A percentile compares a stretch with the other conserved stretches of the same genome.
phyloP scores from a whole-genome alignment of 2,888 invertebrate species.

The Isoperla grammatica region DNA sequence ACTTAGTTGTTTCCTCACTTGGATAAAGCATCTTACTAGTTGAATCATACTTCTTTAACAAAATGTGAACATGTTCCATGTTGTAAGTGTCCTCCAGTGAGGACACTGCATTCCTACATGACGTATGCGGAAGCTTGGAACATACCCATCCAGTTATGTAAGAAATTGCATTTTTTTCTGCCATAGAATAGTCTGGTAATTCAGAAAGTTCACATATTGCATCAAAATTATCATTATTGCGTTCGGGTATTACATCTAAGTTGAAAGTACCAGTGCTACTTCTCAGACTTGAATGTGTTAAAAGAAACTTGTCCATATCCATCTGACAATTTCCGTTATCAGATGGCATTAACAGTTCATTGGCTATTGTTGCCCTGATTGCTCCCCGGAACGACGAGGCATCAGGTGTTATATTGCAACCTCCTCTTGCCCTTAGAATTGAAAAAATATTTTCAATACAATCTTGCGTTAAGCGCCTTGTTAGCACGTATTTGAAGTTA shows the following conservation, averaged over 20 bases:
- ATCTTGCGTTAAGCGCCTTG: conserved; percentile 18
- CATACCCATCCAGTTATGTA: background rate
- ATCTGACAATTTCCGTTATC: background rate
- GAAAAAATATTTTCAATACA: conserved; percentile 1
- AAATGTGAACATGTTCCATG: background rate
- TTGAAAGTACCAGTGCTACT: too few species aligned
- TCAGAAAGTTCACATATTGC: background rate
- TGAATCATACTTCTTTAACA: background rate
- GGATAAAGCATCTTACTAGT: background rate
- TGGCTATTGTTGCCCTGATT: background rate
- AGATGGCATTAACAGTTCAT: background rate
- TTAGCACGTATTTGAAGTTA: conserved; percentile 12
- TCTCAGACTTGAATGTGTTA: background rate
- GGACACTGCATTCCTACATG: background rate
- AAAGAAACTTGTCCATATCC: background rate
- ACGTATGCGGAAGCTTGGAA: background rate
- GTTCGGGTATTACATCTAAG: background rate
- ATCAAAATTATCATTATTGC: background rate
- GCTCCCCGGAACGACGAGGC: background rate
- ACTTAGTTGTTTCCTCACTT: background rate
- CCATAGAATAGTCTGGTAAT: background rate
- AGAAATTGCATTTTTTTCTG: background rate
- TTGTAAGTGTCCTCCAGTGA: background rate
- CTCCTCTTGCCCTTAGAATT: background rate
- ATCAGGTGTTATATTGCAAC: conserved; percentile 4